These are phyloP conservation scores for Zapornia atra DNA, from an alignment of 2,113 vertebrate species.

Conservation along the genomic window DNA sequence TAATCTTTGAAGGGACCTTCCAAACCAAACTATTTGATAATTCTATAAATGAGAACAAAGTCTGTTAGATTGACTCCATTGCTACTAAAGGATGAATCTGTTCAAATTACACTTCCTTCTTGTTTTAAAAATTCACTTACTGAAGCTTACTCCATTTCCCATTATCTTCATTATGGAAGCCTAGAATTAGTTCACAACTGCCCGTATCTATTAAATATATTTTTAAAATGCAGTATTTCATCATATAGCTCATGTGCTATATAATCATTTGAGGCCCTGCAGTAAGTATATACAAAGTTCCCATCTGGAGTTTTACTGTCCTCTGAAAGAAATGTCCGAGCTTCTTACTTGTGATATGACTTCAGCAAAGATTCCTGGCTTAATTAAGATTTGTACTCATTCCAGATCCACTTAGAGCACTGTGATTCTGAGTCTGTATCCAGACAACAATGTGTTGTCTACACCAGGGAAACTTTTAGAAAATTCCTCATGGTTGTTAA, in stretches of 20 bases:
- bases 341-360: neutral
- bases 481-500: neutral
- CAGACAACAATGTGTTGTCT: neutral
- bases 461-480: neutral
- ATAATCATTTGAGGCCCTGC: neutral
- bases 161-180: neutral
- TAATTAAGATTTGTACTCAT: neutral
- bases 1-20: neutral
- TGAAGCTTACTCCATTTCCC: neutral
- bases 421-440: neutral
- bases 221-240: neutral
- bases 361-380: neutral
- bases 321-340: conserved; percentile 21
- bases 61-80: neutral
- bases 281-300: neutral
- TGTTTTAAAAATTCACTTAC: neutral
- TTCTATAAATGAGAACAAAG: neutral
- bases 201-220: neutral
- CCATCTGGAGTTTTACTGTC: neutral
- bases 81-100: neutral
- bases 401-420: neutral
- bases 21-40: neutral
- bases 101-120: neutral
- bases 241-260: neutral
- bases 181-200: neutral